These are phyloP conservation scores for Drosophila kokeensis DNA, from an alignment of 2,888 invertebrate genomes.

Conservation along the genomic window DNA sequence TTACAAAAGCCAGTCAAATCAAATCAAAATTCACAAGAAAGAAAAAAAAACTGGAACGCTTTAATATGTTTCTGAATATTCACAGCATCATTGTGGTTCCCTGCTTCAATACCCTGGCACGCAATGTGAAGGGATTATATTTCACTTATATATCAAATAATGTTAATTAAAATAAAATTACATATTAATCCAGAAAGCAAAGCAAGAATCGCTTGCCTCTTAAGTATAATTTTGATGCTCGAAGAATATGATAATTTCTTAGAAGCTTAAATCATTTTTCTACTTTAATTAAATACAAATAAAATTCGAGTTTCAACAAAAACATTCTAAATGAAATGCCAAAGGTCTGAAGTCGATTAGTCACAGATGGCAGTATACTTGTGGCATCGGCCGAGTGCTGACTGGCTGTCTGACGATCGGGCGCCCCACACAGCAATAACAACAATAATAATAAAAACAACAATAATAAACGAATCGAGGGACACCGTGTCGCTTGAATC, in stretches of 20 bases:
- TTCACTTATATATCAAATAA: too few species aligned
- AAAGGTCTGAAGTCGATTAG: too few species aligned
- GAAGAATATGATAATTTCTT: too few species aligned
- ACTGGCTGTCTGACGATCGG: slow-evolving; percentile 1
- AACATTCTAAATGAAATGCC: too few species aligned
- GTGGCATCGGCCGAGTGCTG: slow-evolving; percentile 68
- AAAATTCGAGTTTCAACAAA: too few species aligned
- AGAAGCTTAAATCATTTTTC: too few species aligned
- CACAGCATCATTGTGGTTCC: slow-evolving; percentile 86
- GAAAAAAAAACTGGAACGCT: neutral
- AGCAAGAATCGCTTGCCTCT: too few species aligned
- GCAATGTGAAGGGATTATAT: slow-evolving; percentile 86
- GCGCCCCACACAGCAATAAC: neutral
- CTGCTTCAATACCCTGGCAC: slow-evolving; percentile 87
- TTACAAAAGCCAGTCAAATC: neutral
- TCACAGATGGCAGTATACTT: slow-evolving; percentile 49
- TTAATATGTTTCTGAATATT: neutral
- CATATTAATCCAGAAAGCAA: too few species aligned
- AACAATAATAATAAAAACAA: neutral
- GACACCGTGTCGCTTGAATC: slow-evolving; percentile 8
- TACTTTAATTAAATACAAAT: too few species aligned
- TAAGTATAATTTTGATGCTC: too few species aligned
- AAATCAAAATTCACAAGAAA: neutral
- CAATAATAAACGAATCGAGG: neutral
- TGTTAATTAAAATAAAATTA: too few species aligned